These are phyloP conservation scores for Catocala nupta DNA, from an alignment of 2,888 invertebrate species.

Conservation along the genomic window DNA sequence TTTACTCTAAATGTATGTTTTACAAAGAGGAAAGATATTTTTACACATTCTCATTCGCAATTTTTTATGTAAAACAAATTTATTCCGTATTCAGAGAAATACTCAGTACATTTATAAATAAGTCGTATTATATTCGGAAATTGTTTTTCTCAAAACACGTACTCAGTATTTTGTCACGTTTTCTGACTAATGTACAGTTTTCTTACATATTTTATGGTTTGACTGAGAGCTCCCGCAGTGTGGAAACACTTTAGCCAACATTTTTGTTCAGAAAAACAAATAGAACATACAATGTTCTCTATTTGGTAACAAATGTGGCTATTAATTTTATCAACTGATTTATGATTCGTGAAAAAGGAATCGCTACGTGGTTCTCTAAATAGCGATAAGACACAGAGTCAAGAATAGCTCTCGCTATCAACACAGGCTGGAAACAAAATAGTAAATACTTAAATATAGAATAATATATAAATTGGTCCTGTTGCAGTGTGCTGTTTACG, in stretches of 20 bases:
- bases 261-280: constrained; percentile 24
- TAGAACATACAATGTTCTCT: constrained; percentile 17
- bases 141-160: constrained; percentile 36
- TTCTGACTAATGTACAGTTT: constrained; percentile 35
- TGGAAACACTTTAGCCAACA: constrained; percentile 19
- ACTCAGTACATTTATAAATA: constrained; percentile 37
- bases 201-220: constrained; percentile 22
- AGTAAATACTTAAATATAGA: too few species aligned
- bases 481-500: too few species aligned
- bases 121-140: constrained; percentile 31
- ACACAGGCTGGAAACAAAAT: too few species aligned
- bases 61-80: constrained; percentile 27
- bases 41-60: neutral
- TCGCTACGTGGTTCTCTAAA: too few species aligned
- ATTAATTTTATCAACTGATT: constrained; percentile 4
- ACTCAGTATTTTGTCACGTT: constrained; percentile 27
- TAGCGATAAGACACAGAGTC: too few species aligned
- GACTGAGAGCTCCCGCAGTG: neutral
- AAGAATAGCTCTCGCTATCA: too few species aligned
- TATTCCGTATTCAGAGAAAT: constrained; percentile 26
- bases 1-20: neutral
- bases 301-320: constrained; percentile 14
- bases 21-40: constrained; percentile 7
- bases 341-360: neutral
- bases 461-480: too few species aligned